Evolutionary conservation across 2,113 vertebrate species (phyloP), one percentile per base, ranked within the genome.

Genomic region (Limnothrissa miodon): DNA sequence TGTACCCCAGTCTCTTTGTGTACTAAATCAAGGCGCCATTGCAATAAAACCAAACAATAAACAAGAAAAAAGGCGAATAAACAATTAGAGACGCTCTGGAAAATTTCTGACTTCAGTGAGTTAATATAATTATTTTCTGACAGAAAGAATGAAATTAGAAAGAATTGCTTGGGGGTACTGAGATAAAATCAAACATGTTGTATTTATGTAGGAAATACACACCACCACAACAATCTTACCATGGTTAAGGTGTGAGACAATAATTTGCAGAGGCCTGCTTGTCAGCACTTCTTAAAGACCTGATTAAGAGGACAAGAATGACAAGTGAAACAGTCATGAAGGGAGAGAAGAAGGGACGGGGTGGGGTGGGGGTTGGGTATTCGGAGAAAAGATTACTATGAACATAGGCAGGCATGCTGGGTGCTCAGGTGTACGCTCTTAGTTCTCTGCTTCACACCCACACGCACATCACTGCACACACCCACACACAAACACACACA

Each of bases 401-500:
- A 74, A 74, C 36, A 74, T 36, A 74, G 66, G 33, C 66, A 36
- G 66, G 66, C 29, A 11, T 36, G 66, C 59, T 9, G 59, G 59
- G 5, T 66, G 59, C 66, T 29, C 66, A 74, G 29, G 25, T 74
- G 36, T 36, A 74, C 33, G 66, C 66, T 74, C 51, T 23, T 56
- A 56, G 19, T 23, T 56, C 15, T 74, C 66, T 74, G 25, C 15
- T 15, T 36, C 25, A 74, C 66, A 74, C 66, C 2, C 25, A 25
- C 59, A 66, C 59, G 15, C 59, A 66, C 25, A 74, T n/a, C 33
- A 36, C 66, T 8, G 33, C 62, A 17, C 29, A 70, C 62, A 70
- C 48, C 2, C 80, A 33, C 48, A 45, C 51, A 39, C 53, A 33
- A 46, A 82, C 84, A 53, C 42, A 84, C 29, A 13, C 45, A 29